Base-by-base conservation (phyloP, 2,797 vertebrate species). In the Chelon labrosus region DNA sequence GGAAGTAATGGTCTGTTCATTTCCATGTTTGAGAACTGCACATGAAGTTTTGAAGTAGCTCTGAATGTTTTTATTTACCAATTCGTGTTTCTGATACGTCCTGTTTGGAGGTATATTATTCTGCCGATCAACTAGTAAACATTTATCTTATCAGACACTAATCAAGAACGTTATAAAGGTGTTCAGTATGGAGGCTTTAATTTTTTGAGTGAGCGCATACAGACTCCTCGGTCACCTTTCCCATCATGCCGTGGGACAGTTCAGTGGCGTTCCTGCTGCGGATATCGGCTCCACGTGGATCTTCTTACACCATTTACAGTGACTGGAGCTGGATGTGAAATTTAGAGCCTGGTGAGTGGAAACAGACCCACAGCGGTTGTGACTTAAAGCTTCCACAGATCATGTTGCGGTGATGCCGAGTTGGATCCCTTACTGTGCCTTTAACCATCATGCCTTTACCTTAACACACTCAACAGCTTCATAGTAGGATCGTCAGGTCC, bases 371-470 rank as follows among this genome's bases (percentile, higher is more conserved):
- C 55, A 1, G 49, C 0, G 44, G 67, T 55, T 54, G 49, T 0
- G 20, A 60, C 44, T 39, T 17, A 5, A 46, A 53, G 64, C 58
- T 25, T 22, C 65, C 56, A 49, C 54, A 22, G 65, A 66, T 85
- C 76, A 70, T 16, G 71, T 80, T 86, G 62, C 67, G 55, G 72
- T 14, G 65, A 59, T 58, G 54, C 63, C 0, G 8, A 57, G 37
- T 4, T 0, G 44, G 55, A 47, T 49, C 60, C 10, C 5, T 52
- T 3, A 27, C 62, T 39, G 72, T 73, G 60, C 69, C 54, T 82
- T 69, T 6, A 66, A 44, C 55, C 63, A 46, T 20, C 44, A 19
- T 42, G 41, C 65, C 59, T 59, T 71, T 17, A 73, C 39, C 14
- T 74, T 2, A 0, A 12, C 46, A 4, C 4, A 12, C 47, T 54